Evolutionary conservation across 37 sponge, comb jelly and placozoan species (phyloP), one percentile per base, ranked within the genome.

Genomic region (Chondrilla cf. caribensis): DNA sequence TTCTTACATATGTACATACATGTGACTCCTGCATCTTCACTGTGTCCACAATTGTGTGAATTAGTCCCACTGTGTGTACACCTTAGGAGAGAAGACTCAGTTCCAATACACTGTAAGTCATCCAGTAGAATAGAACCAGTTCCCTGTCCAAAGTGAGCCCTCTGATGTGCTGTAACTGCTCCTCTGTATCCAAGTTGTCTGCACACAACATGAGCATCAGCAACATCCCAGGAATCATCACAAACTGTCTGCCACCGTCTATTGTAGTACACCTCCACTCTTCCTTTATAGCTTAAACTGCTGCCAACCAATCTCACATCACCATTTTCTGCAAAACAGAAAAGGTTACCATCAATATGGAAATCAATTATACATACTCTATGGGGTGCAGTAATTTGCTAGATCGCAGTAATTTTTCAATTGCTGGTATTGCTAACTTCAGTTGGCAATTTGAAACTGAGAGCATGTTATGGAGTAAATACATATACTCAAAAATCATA

Each of bases 131-230:
- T 68, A 2, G 25, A 3, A 35, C 70, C 70, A 31, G 70, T 31
- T 9, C 70, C 70, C 7, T 68, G 36, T 2, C 70, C 70, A 35
- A 68, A 68, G 32, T 68, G 37, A 3, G 70, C 70, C 3, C 37
- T 14, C 22, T 28, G 25, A 28, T 2, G 70, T 3, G 37, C 70
- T 6, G 2, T 6, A 2, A 68, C 37, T 4, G 37, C 70, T 28
- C 70, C 70, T 68, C 36, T 2, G 35, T 84, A 84, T 28, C 84
- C 84, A 36, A 84, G 62, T 33, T 84, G 84, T 22, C 26, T 42
- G 55, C 84, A 84, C 4, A 84, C 78, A 31, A 84, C 77, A 21
- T 9, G 43, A 36, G 84, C 84, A 78, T 79, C 84, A 9, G 14
- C 36, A 14, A 84, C 9, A 35, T 78, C 60, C 84, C 84, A 84